Base-by-base conservation (phyloP, 2,113 vertebrate genomes). In the Danionella cerebrum region DNA sequence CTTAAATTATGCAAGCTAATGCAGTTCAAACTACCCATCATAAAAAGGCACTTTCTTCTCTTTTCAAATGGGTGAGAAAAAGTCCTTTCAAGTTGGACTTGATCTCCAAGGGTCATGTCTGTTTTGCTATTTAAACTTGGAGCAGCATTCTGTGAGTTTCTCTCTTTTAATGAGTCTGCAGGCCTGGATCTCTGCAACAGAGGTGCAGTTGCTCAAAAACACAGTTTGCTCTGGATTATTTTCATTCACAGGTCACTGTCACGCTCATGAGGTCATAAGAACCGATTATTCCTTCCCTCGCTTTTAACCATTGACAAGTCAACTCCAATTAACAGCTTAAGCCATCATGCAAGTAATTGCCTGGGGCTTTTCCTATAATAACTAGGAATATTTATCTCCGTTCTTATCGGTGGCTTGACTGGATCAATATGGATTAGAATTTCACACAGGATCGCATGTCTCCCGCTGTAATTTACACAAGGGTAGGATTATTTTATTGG, bases 1-100 rank as follows among this genome's bases (percentile, higher is more conserved):
- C 84, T 87, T 84, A 87, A 83, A 86, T 84, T 84, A 87, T 87
- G 76, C 83, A 85, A 84, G 84, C 78, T 77, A 80, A 76, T 70
- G 47, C 42, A 71, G 77, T 79, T 84, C 77, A 81, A 72, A 73
- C 78, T 76, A 12, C 18, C 69, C 70, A 72, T 78, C 77, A 76
- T 70, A 67, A 71, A 78, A 67, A 70, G 71, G 39, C 58, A 38
- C 33, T 27, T 45, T 69, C 71, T 58, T 47, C 42, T 65, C 21
- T 67, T 35, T 27, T 29, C n/a, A 22, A 18, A 42, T 4, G 47
- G n/a, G 6, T 21, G 33, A 36, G 13, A 54, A 63, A 50, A 69
- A 71, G 66, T 21, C n/a, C 75, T 82, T 85, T 85, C 65, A 80
- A 76, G 75, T 80, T 72, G 65, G 59, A 70, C 58, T 64, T 76